Conservation (phyloP, 2,888 invertebrate genomes). For the Bellardia pandia region DNA sequence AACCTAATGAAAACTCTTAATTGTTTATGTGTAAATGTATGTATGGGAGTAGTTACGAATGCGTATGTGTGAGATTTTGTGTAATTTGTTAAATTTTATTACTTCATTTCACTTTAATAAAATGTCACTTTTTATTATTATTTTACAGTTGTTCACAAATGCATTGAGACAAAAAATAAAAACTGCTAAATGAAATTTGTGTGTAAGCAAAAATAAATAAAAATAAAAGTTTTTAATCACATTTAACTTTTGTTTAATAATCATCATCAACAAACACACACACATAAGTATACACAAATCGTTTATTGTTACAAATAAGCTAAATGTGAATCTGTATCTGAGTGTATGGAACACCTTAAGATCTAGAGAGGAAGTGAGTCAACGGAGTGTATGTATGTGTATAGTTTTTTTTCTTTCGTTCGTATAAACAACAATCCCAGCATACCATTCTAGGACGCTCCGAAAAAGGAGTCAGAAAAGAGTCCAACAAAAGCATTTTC, state of each 20-base stretch:
- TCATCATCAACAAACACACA: constrained; percentile 33
- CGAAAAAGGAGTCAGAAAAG: too few relatives aligned
- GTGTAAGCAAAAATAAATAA: constrained; percentile 8
- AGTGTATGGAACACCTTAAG: background rate
- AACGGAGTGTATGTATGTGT: background rate
- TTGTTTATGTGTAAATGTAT: constrained; percentile 23
- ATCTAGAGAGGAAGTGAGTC: background rate
- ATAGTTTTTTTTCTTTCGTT: background rate
- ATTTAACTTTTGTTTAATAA: constrained; percentile 71
- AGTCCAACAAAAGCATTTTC: too few relatives aligned
- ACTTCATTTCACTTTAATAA: constrained; percentile 71
- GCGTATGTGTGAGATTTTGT: constrained; percentile 30
- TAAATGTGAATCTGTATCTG: background rate
- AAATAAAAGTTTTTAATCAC: constrained; percentile 68
- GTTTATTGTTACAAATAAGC: constrained; percentile 31
- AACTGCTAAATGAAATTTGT: constrained; percentile 53
- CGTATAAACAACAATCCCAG: constrained; percentile 34
- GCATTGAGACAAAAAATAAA: constrained; percentile 20
- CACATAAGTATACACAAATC: constrained; percentile 29
- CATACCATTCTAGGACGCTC: too few relatives aligned
- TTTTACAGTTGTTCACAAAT: constrained; percentile 56
- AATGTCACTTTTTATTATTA: constrained; percentile 70
- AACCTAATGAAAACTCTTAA: constrained; percentile 47
- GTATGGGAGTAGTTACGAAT: background rate
- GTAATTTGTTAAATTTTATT: constrained; percentile 70